Base-by-base conservation (phyloP, 2,113 vertebrate species). In the Archocentrus centrarchus region DNA sequence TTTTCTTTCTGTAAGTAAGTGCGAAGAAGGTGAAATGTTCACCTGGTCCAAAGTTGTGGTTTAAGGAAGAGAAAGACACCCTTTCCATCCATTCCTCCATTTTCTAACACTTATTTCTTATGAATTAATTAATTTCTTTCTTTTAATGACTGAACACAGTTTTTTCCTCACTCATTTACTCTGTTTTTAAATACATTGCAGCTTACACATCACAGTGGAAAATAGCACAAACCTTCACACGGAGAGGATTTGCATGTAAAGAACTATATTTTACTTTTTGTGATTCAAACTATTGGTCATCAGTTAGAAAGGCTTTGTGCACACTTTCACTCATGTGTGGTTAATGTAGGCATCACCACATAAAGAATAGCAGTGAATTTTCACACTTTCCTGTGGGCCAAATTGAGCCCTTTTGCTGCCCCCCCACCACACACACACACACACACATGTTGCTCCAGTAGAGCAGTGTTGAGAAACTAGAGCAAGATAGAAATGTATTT, bases 331-430 rank as follows among this genome's bases (percentile, higher is more conserved):
- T 14, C 68, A 1, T 73, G 27, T 73, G 68, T 73, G 27, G 11
- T 55, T 55, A 73, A 30, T 73, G 47, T 50, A 17, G 10, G 17
- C 47, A n/a, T 55, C 27, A 35, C 27, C 47, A n/a, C 68, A 53
- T 27, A 14, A 73, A 73, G 24, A 35, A 55, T 35, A 73, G 30
- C 47, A 73, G 68, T 73, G 47, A 73, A 55, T 73, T 73, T 73
- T 73, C 68, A 73, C 68, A 73, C 68, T 55, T 18, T 73, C 13
- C 6, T 0, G 47, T 32, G 18, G 47, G 47, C 68, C 68, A 73
- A 73, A 73, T 55, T 73, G 68, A 70, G 17, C 27, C 68, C 68
- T 53, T 73, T 55, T 73, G 47, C 10, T 37, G 37, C 37, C 8
- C 37, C 37, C 37, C 37, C 7, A n/a, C n/a, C 35, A 37, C 35